Evolutionary conservation across 2,888 invertebrate species (phyloP), one percentile per base, ranked within the genome.

Genomic region (Bellardia pandia): DNA sequence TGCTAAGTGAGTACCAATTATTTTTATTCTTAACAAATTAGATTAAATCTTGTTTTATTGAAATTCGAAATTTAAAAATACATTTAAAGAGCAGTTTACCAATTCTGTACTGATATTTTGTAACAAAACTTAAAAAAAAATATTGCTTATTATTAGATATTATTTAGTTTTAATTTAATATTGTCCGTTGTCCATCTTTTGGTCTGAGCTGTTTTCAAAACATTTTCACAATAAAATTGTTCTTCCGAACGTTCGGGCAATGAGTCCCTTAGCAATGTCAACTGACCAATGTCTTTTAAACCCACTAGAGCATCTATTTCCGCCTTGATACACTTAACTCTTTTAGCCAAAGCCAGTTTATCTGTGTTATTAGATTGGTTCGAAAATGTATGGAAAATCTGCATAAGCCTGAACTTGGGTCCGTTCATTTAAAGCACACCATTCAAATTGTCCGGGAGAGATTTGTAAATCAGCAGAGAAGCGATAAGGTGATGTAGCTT

Each of bases 181-280:
- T 91, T 91, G 71, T 93, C 93, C 3, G 93, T 92, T 3, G 93
- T 91, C 93, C 93, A 93, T 53, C 93, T 92, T 85, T 93, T 93
- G 69, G 89, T 92, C 82, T 92, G 92, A 72, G 93, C 88, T 16
- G 89, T 88, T 90, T 95, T 94, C 0, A 97, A 92, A 2, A 95
- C 95, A 90, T 96, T 96, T 90, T 97, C 97, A 56, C 96, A 96
- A 85, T 96, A 95, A 89, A 96, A 95, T 89, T 96, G 96, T 90
- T 96, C 96, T 89, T 97, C 96, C 0, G 96, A 93, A 13, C 93
- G 91, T 40, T 91, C 91, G 3, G 90, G 85, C 16, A 94, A 86
- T 0, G 92, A 88, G 3, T 92, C 91, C 37, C 90, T 92, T 3
- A 92, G 89, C 37, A 91, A 89, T 51, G 91, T 91, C 64, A 94